A percentile compares a stretch with the other conserved stretches of the same genome.
Conservation (phyloP, 1,140 invertebrate genomes). For the Heliconius eleuchia region DNA sequence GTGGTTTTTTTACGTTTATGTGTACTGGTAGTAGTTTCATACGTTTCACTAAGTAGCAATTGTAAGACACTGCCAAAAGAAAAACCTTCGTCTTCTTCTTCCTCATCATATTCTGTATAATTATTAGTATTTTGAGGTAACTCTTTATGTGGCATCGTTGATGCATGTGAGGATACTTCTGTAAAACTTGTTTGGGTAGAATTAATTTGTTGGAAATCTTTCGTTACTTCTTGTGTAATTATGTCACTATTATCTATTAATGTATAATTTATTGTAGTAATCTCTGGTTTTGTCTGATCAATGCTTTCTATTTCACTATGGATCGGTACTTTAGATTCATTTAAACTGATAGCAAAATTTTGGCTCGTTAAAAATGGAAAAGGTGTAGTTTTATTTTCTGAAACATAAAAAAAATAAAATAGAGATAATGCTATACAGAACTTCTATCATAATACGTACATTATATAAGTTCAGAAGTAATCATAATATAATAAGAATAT, state of each 20-base stretch:
- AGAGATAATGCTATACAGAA: not conserved
- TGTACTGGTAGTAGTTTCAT: slow-evolving; percentile 59
- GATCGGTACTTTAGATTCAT: slow-evolving; percentile 25
- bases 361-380: slow-evolving; percentile 31
- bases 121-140: slow-evolving; percentile 36
- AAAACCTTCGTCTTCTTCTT: slow-evolving; percentile 79
- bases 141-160: slow-evolving; percentile 7
- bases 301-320: slow-evolving; percentile 6
- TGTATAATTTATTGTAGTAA: slow-evolving; percentile 8
- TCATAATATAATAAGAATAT: too few relatives aligned
- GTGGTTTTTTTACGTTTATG: slow-evolving; percentile 45
- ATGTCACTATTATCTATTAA: not conserved
- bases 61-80: slow-evolving; percentile 83
- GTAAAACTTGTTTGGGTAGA: not conserved
- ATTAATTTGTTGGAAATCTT: not conserved
- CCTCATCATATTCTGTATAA: slow-evolving; percentile 59
- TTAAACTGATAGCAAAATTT: slow-evolving; percentile 31
- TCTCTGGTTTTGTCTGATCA: slow-evolving; percentile 1
- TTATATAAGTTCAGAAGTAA: too few relatives aligned
- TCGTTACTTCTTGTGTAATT: slow-evolving; percentile 7
- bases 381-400: slow-evolving; percentile 50
- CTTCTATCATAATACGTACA: too few relatives aligned
- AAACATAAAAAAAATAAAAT: slow-evolving; percentile 32
- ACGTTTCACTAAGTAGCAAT: slow-evolving; percentile 79
- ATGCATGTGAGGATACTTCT: slow-evolving; percentile 4